Base-by-base conservation (phyloP, 2,113 vertebrate genomes). In the Desmodus rotundus region DNA sequence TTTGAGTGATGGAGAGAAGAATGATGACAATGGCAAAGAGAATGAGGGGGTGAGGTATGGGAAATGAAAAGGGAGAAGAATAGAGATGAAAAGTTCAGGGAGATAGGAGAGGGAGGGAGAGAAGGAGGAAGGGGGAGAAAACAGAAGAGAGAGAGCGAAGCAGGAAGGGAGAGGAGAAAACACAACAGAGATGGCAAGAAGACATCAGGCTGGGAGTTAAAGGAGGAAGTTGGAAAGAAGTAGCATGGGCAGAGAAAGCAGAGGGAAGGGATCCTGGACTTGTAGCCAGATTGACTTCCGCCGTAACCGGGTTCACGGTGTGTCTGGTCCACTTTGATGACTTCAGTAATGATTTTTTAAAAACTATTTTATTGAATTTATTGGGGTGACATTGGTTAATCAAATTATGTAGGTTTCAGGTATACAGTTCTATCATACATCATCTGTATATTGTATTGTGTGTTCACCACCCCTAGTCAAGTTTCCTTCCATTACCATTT, bases 311-410 rank as follows among this genome's bases (percentile, higher is more conserved):
- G 63, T 31, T 63, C 96, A 24, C 20, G 5, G 5, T 54, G 97
- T 91, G 88, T 96, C 94, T 43, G 43, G 19, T 96, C 81, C 77
- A 70, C 61, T 56, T 96, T 92, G 74, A 54, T 85, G 74, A 65
- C 70, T 96, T 95, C 87, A 68, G 70, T 45, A 72, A 83, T 24
- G 87, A 93, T 91, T 96, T 96, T 43, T 97, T 33, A 8, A 9
- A 9, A 19, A n/a, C 8, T 4, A 33, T 17, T 76, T 76, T n/a
- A 50, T 50, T 33, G 45, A 12, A 50, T 50, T 47, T 76, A 74
- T 47, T 76, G 43, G 31, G 45, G 31, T n/a, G 45, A 76, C 31
- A 47, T 19, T 74, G 73, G 45, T 76, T 76, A 33, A 50, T 76
- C 47, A 33, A 76, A 50, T 47, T 47, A 76, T n/a, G 50, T 20